Evolutionary conservation across 2,888 invertebrate species (phyloP).

Genomic region (Lypha dubia): DNA sequence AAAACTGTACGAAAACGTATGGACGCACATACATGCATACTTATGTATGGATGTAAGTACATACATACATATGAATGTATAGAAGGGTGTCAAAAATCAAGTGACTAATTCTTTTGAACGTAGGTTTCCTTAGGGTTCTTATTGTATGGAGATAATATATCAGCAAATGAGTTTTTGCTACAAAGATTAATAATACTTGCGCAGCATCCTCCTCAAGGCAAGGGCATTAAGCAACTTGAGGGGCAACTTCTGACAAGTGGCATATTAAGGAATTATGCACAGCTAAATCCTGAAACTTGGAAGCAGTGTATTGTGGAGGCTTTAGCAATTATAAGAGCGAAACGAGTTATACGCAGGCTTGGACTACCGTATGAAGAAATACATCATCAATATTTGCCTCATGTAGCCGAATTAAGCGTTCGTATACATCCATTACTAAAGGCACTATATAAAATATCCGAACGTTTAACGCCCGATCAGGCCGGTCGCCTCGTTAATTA

Average conservation of each 20-base stretch:
- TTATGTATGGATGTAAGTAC: neutral
- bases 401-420: slow-evolving; percentile 79
- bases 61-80: neutral
- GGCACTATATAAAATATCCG: slow-evolving; percentile 83
- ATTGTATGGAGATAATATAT: slow-evolving; percentile 78
- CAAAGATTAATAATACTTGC: slow-evolving; percentile 78
- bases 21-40: neutral
- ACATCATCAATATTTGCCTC: slow-evolving; percentile 80
- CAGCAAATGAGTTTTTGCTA: slow-evolving; percentile 77
- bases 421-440: slow-evolving; percentile 83
- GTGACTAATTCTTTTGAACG: neutral
- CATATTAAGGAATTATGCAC: slow-evolving; percentile 77
- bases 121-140: slow-evolving; percentile 80
- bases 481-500: slow-evolving; percentile 76
- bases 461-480: slow-evolving; percentile 80
- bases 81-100: neutral
- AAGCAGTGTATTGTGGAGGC: slow-evolving; percentile 84
- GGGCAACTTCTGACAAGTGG: slow-evolving; percentile 44
- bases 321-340: slow-evolving; percentile 83
- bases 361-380: slow-evolving; percentile 80
- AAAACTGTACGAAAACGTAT: neutral
- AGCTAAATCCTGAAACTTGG: slow-evolving; percentile 81
- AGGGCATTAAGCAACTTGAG: slow-evolving; percentile 5
- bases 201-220: slow-evolving; percentile 44
- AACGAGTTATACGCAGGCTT: slow-evolving; percentile 81